Evolutionary conservation across 30 jellyfish, hydroid and myxozoan species (phyloP).

Genomic region (Sanderia malayensis): DNA sequence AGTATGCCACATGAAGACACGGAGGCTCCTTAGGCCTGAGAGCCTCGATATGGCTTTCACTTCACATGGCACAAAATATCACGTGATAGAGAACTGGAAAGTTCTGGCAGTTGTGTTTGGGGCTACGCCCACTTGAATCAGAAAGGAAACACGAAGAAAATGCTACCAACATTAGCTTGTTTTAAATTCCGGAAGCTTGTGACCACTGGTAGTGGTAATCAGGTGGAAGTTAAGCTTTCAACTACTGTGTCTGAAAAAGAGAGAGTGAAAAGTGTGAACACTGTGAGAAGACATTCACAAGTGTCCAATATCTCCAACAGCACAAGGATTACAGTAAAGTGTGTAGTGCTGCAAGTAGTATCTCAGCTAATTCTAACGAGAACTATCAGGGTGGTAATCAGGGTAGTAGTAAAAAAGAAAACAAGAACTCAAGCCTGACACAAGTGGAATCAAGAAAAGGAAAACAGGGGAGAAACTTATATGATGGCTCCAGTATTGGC

Average conservation of each 20-base stretch:
- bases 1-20: too few relatives aligned
- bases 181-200: not conserved
- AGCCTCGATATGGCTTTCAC: too few relatives aligned
- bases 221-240: not conserved
- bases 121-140: not conserved
- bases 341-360: not conserved
- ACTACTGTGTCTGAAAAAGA: not conserved
- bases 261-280: not conserved
- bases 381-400: not conserved
- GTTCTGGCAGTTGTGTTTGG: too few relatives aligned
- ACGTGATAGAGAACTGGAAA: too few relatives aligned
- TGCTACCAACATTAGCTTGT: not conserved
- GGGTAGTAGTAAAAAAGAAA: too few relatives aligned
- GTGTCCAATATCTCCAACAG: not conserved
- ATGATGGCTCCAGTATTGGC: not conserved
- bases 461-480: not conserved
- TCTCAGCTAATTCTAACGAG: not conserved
- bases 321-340: not conserved
- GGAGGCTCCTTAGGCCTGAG: too few relatives aligned
- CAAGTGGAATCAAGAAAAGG: not conserved
- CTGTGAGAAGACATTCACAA: not conserved
- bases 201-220: not conserved
- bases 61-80: too few relatives aligned
- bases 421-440: not conserved
- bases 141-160: slow-evolving; percentile 1